Conservation (phyloP, 2,113 vertebrate genomes). For the Struthidea cinerea region DNA sequence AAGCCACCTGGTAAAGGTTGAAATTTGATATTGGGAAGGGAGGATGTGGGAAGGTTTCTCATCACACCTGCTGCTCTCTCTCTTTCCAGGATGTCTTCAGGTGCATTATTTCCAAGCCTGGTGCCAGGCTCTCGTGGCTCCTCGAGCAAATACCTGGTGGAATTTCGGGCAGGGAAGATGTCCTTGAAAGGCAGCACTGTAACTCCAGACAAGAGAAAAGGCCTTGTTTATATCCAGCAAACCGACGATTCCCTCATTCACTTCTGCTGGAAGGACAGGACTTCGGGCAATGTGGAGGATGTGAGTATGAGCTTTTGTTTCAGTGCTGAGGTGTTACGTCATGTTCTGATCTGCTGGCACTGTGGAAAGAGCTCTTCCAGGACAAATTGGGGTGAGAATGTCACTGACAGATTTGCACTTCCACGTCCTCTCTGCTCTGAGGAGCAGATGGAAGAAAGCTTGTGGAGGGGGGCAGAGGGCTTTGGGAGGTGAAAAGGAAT, state of each 20-base stretch:
- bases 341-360: background rate
- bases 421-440: background rate
- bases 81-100: conserved; percentile 85
- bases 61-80: background rate
- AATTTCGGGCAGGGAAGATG: conserved; percentile 97
- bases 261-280: conserved; percentile 97
- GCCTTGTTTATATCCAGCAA: conserved; percentile 95
- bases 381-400: background rate
- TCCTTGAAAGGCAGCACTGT: conserved; percentile 92
- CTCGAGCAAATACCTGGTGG: conserved; percentile 93
- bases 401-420: background rate
- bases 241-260: conserved; percentile 96
- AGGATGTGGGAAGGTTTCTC: accelerated
- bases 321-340: background rate
- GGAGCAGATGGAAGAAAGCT: background rate
- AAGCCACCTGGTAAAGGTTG: background rate
- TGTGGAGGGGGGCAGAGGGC: background rate
- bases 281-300: conserved; percentile 89
- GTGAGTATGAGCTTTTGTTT: conserved; percentile 70
- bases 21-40: background rate
- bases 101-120: conserved; percentile 94
- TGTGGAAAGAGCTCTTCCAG: background rate
- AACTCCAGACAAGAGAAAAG: conserved; percentile 95
- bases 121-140: conserved; percentile 92
- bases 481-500: background rate